phyloP scores from a whole-genome alignment of 2,113 vertebrate genomes.

The Platycercus adscitus region DNA sequence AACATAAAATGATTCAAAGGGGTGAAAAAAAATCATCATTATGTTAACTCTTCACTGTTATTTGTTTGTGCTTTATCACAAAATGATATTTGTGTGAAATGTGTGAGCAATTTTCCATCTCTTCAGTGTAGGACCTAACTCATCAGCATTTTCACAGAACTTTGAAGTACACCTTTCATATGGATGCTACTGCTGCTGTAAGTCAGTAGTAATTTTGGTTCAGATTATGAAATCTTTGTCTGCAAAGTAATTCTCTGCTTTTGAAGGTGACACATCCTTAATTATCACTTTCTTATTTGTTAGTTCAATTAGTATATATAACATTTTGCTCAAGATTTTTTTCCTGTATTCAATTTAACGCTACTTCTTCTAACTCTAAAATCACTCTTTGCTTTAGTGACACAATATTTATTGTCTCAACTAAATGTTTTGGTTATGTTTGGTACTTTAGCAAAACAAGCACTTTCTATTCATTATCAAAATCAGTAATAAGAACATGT shows the following conservation, averaged over 20 bases:
- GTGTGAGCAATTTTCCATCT: background rate
- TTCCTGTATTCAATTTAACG: background rate
- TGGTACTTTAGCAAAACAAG: background rate
- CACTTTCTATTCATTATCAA: background rate
- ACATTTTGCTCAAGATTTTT: background rate
- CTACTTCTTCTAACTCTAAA: constrained; percentile 8
- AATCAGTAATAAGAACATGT: background rate
- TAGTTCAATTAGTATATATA: constrained; percentile 49
- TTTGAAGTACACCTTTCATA: background rate
- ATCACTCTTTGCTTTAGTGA: constrained; percentile 20
- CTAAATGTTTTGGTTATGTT: constrained; percentile 16
- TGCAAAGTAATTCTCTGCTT: background rate
- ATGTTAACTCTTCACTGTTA: background rate
- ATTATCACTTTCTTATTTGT: constrained; percentile 13
- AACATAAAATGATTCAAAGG: background rate
- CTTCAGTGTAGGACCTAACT: background rate
- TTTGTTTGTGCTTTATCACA: background rate
- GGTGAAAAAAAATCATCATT: background rate
- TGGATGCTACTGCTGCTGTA: background rate
- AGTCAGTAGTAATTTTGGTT: background rate
- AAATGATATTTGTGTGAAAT: background rate
- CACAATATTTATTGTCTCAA: background rate
- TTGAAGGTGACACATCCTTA: background rate
- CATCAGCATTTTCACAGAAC: background rate
- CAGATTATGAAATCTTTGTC: background rate